Evolutionary conservation across 2,797 vertebrate species (phyloP), one percentile per base, ranked within the genome.

Genomic region (Ceyx erithaca): DNA sequence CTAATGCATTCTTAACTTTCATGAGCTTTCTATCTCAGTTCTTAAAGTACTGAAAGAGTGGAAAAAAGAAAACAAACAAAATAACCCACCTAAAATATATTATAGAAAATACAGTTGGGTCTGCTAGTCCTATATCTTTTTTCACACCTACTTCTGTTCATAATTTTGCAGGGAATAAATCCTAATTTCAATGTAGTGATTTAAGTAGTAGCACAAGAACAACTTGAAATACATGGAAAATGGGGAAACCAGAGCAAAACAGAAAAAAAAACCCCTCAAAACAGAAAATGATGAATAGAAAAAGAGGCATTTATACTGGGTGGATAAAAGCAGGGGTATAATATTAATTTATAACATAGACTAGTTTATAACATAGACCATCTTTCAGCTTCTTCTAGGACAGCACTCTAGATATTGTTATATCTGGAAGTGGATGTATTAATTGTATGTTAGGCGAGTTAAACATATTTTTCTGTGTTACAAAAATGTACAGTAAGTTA

Each of bases 91-190:
- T 54, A 41, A 92, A 94, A 93, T 85, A 31, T 58, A 78, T 93
- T 94, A 80, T 83, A 92, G 71, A 94, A 95, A 90, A 92, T 40
- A 87, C 51, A 94, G 37, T 82, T 52, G 73, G 52, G 55, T 6
- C 37, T 22, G 4, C 26, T 3, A 71, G 30, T 77, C 72, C 79
- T 94, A 48, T 80, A 23, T 88, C 86, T 93, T 93, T 95, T 70
- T 54, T 94, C 30, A 58, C 59, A 51, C 70, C 30, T 71, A 59
- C 40, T 94, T 80, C 14, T 91, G 16, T n/a, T 93, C 28, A 35
- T 92, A 92, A 94, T 83, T 89, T 91, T 96, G 63, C 28, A 70
- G 76, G 57, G 93, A 95, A 96, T 94, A 95, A 96, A 95, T 96
- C 73, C 23, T 16, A 14, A 33, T 94, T 51, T 95, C 79, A 37